Percentiles rank a stretch among this genome's conserved stretches.
These are phyloP conservation scores for Anarhynchus alexandrinus DNA, from an alignment of 2,113 vertebrate species.

Conservation along the genomic window DNA sequence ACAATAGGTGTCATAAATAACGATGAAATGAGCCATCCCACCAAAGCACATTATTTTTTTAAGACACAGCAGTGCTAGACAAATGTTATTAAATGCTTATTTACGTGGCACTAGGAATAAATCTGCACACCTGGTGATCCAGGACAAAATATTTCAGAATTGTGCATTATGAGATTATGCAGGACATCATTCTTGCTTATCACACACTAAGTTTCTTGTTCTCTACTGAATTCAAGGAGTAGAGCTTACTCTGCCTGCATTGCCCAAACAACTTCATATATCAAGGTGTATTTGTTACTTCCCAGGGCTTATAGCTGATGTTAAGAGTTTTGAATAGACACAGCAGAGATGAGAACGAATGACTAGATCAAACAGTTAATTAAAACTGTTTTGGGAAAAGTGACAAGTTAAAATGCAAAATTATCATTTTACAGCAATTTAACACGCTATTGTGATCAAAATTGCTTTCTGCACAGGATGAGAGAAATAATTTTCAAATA, in stretches of 20 bases:
- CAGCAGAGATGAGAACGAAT: not conserved
- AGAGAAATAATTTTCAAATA: constrained; percentile 34
- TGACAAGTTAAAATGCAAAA: constrained; percentile 21
- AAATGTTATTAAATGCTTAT: not conserved
- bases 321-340: not conserved
- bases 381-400: constrained; percentile 32
- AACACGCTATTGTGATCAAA: constrained; percentile 30
- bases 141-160: not conserved
- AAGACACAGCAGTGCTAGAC: not conserved
- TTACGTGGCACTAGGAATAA: not conserved
- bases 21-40: not conserved
- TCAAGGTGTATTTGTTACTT: not conserved
- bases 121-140: not conserved
- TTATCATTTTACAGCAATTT: constrained; percentile 22
- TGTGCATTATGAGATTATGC: not conserved
- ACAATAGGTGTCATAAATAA: not conserved
- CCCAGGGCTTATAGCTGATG: not conserved
- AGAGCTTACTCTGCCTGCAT: not conserved
- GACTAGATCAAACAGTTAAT: constrained; percentile 49
- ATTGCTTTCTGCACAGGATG: not conserved
- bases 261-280: not conserved
- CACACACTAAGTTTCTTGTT: not conserved
- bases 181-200: not conserved
- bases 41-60: not conserved
- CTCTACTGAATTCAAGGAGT: not conserved